phyloP scores from a whole-genome alignment of 2,797 vertebrate species.

The Otolemur crassicaudatus region DNA sequence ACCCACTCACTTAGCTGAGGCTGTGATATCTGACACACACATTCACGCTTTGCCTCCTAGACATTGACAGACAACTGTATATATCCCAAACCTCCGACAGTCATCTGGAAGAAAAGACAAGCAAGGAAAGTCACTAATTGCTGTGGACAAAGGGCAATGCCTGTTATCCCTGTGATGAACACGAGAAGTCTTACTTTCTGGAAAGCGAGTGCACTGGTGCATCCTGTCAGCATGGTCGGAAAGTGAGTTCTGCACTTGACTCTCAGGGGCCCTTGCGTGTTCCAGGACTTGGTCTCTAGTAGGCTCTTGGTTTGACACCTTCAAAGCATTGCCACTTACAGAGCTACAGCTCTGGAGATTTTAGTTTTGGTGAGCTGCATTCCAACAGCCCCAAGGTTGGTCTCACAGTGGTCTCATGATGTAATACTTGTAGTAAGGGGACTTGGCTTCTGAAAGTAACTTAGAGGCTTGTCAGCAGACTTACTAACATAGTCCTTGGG shows the following conservation, averaged over 20 bases:
- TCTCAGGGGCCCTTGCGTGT: neutral
- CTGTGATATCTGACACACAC: neutral
- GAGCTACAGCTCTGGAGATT: neutral
- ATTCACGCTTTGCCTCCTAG: conserved; percentile 11
- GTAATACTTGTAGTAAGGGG: neutral
- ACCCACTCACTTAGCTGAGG: neutral
- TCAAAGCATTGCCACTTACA: neutral
- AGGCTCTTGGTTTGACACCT: neutral
- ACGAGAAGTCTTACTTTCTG: neutral
- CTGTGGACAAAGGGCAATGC: neutral
- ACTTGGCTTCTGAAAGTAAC: neutral
- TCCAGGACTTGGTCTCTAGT: neutral
- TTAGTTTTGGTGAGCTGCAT: neutral
- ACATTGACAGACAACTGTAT: neutral
- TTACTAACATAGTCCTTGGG: neutral
- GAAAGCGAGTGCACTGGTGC: neutral
- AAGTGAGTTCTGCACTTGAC: neutral
- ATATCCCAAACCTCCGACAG: neutral
- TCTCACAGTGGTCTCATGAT: neutral
- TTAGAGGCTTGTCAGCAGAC: neutral
- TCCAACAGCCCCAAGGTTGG: neutral
- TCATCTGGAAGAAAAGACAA: neutral
- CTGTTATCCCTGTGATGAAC: neutral
- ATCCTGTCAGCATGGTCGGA: neutral
- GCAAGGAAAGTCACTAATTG: neutral